Evolutionary conservation across 2,113 vertebrate genomes (phyloP), one percentile per base, ranked within the genome.

Genomic region (Cochlearius cochlearius): DNA sequence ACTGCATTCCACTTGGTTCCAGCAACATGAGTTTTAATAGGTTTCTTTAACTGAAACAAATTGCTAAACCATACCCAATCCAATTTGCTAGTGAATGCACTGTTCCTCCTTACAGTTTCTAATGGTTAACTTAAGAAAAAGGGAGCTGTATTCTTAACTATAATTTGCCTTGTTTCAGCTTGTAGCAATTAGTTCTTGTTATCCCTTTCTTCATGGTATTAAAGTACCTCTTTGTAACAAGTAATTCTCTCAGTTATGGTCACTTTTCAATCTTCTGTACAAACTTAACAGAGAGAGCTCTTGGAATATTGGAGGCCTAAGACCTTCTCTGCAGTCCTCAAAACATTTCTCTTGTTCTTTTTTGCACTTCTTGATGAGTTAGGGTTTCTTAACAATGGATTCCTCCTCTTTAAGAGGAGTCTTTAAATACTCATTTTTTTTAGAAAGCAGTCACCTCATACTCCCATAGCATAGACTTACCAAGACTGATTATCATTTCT

Each of bases 21-120:
- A 88, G 63, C 68, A 92, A 73, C 55, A 62, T 76, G 62, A 78
- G 41, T 60, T 92, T 87, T 94, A 92, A 72, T 76, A 59, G 32
- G 29, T 91, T 92, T 79, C 69, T 87, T 36, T 88, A 85, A 91
- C 69, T 82, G 36, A 88, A 95, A 91, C 59, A 69, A 92, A 78
- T 88, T 74, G 63, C 78, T 81, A 68, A 85, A 55, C 69, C 34
- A n/a, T 78, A 69, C n/a, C 39, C 9, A 76, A 47, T 89, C 32
- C 55, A 81, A 87, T 95, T 81, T 96, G 36, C 69, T 75, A 11
- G 30, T 85, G 85, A 86, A 82, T n/a, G 45, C 84, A 49, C 62
- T 0, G 0, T 15, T 79, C 67, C n/a, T 84, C 81, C 53, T 90
- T 56, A 30, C 53, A 39, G 25, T 91, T 80, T 62, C 76, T 89